These are phyloP conservation scores for Hippopotamyrus pictus DNA, from an alignment of 2,797 vertebrate genomes.

Conservation along the genomic window DNA sequence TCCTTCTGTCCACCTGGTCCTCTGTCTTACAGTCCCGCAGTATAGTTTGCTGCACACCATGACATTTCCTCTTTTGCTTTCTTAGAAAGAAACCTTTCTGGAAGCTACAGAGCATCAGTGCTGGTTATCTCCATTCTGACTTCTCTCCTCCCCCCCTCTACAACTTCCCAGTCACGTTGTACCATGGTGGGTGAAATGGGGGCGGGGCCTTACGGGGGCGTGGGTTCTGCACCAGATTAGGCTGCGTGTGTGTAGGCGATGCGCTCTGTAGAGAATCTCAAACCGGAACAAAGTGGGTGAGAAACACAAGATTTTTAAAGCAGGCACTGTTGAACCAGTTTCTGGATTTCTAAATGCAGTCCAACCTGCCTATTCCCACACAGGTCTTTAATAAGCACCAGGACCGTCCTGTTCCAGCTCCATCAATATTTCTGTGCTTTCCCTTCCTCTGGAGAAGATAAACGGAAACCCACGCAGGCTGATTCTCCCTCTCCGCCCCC, in stretches of 20 bases:
- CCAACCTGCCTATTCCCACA: slow-evolving; percentile 19
- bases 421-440: slow-evolving; percentile 15
- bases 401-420: slow-evolving; percentile 5
- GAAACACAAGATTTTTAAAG: background rate
- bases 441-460: background rate
- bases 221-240: slow-evolving; percentile 1
- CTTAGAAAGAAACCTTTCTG: background rate
- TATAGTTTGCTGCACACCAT: background rate
- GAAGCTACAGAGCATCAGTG: background rate
- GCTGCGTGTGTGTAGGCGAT: slow-evolving; percentile 1
- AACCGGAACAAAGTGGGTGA: background rate
- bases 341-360: slow-evolving; percentile 15
- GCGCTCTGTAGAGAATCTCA: background rate
- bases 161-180: background rate
- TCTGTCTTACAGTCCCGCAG: background rate
- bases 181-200: background rate
- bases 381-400: slow-evolving; percentile 18
- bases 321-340: background rate
- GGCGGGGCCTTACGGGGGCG: background rate
- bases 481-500: slow-evolving; percentile 10
- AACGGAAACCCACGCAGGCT: slow-evolving; percentile 19
- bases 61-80: background rate
- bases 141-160: background rate
- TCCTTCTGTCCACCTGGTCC: background rate
- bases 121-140: background rate